Percentiles rank a stretch among this genome's conserved stretches.
phyloP scores from a whole-genome alignment of 2,113 vertebrate species.

The Microcebus murinus region DNA sequence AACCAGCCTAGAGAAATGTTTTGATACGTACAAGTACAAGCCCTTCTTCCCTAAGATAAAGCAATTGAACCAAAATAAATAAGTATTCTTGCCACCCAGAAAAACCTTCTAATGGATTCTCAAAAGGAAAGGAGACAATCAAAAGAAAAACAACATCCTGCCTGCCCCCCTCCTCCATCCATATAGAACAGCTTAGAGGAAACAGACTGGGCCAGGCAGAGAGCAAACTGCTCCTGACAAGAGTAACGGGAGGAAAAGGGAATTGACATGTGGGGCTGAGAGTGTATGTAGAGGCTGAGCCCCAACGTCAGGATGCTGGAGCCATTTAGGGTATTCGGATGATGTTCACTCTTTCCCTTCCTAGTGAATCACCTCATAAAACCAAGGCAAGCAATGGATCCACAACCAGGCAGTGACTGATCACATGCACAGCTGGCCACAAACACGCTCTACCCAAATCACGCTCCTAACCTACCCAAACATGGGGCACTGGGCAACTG shows the following conservation, averaged over 20 bases:
- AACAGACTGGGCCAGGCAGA: background rate
- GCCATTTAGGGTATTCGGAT: background rate
- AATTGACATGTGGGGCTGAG: accelerated
- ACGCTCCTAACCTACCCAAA: background rate
- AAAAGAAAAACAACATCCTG: background rate
- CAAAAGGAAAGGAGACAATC: background rate
- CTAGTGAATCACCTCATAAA: background rate
- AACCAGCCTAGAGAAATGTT: background rate
- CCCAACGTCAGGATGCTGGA: background rate
- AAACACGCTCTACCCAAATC: background rate
- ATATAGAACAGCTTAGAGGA: background rate
- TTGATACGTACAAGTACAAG: background rate
- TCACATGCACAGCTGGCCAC: background rate
- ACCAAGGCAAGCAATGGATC: background rate
- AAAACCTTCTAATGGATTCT: background rate
- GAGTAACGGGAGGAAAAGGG: background rate
- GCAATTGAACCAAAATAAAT: background rate
- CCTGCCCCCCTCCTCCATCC: background rate
- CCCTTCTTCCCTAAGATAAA: background rate
- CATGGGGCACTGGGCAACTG: background rate
- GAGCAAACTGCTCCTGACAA: background rate
- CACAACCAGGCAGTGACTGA: background rate
- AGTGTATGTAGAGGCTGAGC: accelerated
- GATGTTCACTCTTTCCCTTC: background rate
- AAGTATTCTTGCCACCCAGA: background rate